These are phyloP conservation scores for Oxyruncus cristatus DNA, from an alignment of 2,113 vertebrate species.

Conservation along the genomic window DNA sequence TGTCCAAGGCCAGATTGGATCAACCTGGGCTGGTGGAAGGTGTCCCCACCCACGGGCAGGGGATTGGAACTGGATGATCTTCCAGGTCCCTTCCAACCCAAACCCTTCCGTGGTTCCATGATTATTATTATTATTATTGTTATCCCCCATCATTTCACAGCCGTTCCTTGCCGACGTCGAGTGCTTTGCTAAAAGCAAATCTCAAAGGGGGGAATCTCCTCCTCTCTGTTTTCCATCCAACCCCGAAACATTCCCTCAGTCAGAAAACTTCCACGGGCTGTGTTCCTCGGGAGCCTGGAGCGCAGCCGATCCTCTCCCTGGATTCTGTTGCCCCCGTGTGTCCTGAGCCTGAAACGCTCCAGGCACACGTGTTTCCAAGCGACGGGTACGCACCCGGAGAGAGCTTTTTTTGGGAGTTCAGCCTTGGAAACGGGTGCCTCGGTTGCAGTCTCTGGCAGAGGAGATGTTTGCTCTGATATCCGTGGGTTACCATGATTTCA, in stretches of 20 bases:
- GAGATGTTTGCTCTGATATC: not conserved
- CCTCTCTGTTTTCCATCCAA: not conserved
- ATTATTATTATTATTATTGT: too few species aligned
- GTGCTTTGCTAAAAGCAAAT: not conserved
- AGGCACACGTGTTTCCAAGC: not conserved
- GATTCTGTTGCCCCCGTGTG: slow-evolving; percentile 46
- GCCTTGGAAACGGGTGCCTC: not conserved
- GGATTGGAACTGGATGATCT: not conserved
- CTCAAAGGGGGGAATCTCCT: too few species aligned
- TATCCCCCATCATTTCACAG: too few species aligned
- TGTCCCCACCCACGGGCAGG: too few species aligned
- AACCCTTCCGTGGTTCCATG: not conserved
- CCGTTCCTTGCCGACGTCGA: not conserved
- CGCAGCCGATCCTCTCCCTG: not conserved
- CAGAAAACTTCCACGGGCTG: accelerated
- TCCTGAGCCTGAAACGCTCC: not conserved
- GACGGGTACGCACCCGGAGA: not conserved
- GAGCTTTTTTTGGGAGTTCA: not conserved
- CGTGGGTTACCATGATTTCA: not conserved
- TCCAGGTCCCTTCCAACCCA: not conserved
- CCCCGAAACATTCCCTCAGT: accelerated
- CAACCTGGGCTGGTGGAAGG: too few species aligned
- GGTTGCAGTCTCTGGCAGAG: not conserved
- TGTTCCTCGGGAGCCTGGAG: not conserved
- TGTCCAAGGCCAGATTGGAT: too few species aligned